phyloP scores from a whole-genome alignment of 2,113 vertebrate species.

The Tetrax tetrax region DNA sequence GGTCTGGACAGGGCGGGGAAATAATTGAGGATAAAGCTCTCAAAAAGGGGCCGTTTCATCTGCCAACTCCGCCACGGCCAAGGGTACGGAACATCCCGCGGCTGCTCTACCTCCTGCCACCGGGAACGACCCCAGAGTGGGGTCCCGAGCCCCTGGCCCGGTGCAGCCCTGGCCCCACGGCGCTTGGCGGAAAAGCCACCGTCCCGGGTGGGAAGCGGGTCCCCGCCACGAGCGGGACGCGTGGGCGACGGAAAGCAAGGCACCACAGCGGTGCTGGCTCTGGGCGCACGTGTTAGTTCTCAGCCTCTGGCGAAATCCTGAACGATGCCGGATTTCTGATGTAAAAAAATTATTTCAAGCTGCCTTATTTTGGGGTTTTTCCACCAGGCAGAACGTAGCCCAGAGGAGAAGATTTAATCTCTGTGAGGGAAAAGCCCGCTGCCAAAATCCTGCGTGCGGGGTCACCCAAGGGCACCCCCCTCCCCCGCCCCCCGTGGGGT shows the following conservation, averaged over 20 bases:
- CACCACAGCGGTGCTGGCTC: neutral
- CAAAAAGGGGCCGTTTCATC: neutral
- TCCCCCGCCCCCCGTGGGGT: neutral
- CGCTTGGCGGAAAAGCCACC: too few relatives aligned
- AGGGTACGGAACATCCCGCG: fast-evolving
- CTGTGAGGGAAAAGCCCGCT: neutral
- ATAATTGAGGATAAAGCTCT: neutral
- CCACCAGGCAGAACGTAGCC: neutral
- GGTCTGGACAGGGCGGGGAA: neutral
- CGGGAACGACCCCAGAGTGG: fast-evolving
- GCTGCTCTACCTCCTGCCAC: fast-evolving
- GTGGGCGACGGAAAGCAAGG: neutral
- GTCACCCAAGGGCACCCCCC: neutral
- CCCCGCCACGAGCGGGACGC: neutral
- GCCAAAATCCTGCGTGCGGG: neutral
- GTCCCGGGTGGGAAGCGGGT: too few relatives aligned
- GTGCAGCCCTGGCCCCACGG: neutral
- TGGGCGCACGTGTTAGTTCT: neutral
- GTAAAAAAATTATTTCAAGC: neutral
- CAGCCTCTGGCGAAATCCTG: neutral
- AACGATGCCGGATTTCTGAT: fast-evolving
- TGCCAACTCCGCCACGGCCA: fast-evolving
- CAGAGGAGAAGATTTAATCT: neutral
- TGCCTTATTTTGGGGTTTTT: neutral
- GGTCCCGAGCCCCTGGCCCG: neutral